phyloP scores from a whole-genome alignment of 2,888 invertebrate genomes.

The Ochropacha duplaris region DNA sequence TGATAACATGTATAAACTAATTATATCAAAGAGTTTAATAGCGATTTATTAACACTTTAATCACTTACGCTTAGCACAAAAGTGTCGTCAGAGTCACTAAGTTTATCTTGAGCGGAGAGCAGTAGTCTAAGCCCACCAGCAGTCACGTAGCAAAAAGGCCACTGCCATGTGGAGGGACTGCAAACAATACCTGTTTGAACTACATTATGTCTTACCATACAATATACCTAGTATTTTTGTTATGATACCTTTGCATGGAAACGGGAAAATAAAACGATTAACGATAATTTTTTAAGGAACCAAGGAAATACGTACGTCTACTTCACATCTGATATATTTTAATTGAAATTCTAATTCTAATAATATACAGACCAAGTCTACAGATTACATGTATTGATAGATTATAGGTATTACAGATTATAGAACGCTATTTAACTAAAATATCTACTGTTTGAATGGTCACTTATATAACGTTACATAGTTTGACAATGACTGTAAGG shows the following conservation, averaged over 20 bases:
- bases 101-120: slow-evolving; percentile 36
- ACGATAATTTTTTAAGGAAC: too few relatives aligned
- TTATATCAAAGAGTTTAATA: not conserved
- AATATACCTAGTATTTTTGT: not conserved
- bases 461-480: too few relatives aligned
- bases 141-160: slow-evolving; percentile 60
- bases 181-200: not conserved
- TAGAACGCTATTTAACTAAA: too few relatives aligned
- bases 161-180: slow-evolving; percentile 40
- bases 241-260: not conserved
- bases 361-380: too few relatives aligned
- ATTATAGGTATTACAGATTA: too few relatives aligned
- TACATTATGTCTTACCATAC: not conserved
- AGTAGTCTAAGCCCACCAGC: slow-evolving; percentile 65
- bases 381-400: too few relatives aligned
- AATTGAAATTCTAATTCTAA: too few relatives aligned
- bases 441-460: too few relatives aligned
- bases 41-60: slow-evolving; percentile 37
- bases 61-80: slow-evolving; percentile 55
- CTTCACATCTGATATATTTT: too few relatives aligned
- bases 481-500: too few relatives aligned
- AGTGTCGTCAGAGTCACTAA: slow-evolving; percentile 48
- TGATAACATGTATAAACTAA: not conserved
- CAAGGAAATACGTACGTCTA: too few relatives aligned
- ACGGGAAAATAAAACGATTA: too few relatives aligned